Conservation (phyloP, 2,113 vertebrate species). For the Erinaceus europaeus region DNA sequence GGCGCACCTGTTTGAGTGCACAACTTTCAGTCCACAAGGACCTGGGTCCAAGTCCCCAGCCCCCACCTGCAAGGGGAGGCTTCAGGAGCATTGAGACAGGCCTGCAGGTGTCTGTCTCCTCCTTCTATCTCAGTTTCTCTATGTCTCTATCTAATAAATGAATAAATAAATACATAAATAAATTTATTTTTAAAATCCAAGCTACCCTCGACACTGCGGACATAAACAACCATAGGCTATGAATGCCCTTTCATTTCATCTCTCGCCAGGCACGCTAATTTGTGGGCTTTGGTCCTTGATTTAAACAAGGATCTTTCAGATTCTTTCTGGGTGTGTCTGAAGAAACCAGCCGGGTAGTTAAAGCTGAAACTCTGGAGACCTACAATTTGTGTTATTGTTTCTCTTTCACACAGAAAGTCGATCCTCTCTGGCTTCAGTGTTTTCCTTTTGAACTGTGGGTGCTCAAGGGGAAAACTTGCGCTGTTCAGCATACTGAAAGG, state of each 20-base stretch:
- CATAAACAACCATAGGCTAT: not conserved
- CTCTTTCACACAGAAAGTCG: not conserved
- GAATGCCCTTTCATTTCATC: not conserved
- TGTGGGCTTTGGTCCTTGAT: not conserved
- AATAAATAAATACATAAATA: too few species aligned
- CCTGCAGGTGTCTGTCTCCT: too few species aligned
- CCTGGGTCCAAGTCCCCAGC: too few species aligned
- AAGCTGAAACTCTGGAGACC: not conserved
- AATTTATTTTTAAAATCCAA: too few species aligned
- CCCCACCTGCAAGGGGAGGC: too few species aligned
- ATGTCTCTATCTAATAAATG: too few species aligned
- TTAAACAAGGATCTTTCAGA: not conserved
- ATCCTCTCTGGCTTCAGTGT: not conserved
- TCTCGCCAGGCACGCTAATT: not conserved
- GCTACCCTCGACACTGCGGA: too few species aligned
- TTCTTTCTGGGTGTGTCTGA: not conserved
- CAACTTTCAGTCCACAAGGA: too few species aligned
- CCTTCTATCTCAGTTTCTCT: too few species aligned
- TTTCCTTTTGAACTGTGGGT: conserved; percentile 11
- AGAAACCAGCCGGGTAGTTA: not conserved
- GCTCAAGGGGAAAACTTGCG: not conserved
- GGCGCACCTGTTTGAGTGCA: too few species aligned
- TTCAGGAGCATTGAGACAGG: too few species aligned
- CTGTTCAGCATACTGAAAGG: not conserved
- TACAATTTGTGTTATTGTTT: conserved; percentile 17